Conservation (phyloP, 2,797 vertebrate genomes). For the Labroides dimidiatus region DNA sequence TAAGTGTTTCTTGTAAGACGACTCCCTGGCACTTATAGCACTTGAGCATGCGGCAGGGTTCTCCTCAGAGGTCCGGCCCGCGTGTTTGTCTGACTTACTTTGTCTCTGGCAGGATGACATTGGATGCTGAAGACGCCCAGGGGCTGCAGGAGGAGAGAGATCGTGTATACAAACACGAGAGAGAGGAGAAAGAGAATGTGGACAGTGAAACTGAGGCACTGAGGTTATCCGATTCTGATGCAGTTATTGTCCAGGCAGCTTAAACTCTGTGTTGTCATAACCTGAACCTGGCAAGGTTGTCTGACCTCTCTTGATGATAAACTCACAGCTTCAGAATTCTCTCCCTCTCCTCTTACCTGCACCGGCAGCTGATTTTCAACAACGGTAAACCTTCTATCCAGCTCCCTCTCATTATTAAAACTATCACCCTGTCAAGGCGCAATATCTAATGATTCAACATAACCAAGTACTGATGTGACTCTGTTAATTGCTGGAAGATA, state of each 20-base stretch:
- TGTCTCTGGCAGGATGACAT: slow-evolving; percentile 74
- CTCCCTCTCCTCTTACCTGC: no score
- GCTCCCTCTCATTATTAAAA: no score
- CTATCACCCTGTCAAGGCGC: no score
- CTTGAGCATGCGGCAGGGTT: slow-evolving; percentile 79
- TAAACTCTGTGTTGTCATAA: slow-evolving; percentile 23
- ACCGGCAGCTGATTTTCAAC: no score
- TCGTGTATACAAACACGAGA: slow-evolving; percentile 28
- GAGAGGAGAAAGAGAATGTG: slow-evolving; percentile 1
- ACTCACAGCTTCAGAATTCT: no score
- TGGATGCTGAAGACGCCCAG: slow-evolving; percentile 71
- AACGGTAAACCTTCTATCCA: no score
- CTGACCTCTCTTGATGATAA: slow-evolving; percentile 1
- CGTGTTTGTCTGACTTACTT: slow-evolving; percentile 75
- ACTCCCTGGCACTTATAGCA: slow-evolving; percentile 85
- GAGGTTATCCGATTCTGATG: slow-evolving; percentile 5
- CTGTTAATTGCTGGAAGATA: no score
- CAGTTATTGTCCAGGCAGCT: slow-evolving; percentile 11
- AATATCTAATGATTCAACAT: no score
- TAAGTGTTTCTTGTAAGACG: slow-evolving; percentile 89
- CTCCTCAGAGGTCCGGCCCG: slow-evolving; percentile 70
- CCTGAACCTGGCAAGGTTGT: slow-evolving; percentile 5
- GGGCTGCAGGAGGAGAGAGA: slow-evolving; percentile 48
- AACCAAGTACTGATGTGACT: no score
- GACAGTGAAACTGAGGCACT: slow-evolving; percentile 6